Percentiles rank a stretch among this genome's conserved stretches.
Evolutionary conservation across 1,140 invertebrate species (phyloP).

Genomic region (Drosophila mojavensis): DNA sequence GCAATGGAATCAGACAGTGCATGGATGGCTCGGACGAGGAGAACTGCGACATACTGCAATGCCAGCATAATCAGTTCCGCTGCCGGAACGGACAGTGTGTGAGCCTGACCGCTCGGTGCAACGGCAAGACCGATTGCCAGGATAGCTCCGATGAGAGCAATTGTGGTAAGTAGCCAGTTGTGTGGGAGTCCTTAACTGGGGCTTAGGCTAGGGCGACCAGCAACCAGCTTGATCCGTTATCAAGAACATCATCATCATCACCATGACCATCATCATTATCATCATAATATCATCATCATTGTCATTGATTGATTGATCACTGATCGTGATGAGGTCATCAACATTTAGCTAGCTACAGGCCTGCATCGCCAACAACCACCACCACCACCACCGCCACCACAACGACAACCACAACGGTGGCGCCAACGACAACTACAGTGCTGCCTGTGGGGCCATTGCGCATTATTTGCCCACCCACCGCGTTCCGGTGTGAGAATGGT

Average conservation of each 20-base stretch:
- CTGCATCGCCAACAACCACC: not conserved
- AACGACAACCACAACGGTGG: conserved; percentile 3
- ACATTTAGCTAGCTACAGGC: conserved; percentile 20
- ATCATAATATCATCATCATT: conserved; percentile 22
- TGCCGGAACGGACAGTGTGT: conserved; percentile 86
- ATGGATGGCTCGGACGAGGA: conserved; percentile 91
- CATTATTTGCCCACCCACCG: conserved; percentile 69
- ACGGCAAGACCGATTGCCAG: conserved; percentile 88
- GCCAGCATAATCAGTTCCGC: conserved; percentile 84
- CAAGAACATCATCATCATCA: conserved; percentile 4
- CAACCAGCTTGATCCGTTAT: not conserved
- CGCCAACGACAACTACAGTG: conserved; percentile 9
- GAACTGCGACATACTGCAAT: conserved; percentile 83
- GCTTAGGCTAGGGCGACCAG: conserved; percentile 1
- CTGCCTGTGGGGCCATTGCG: conserved; percentile 30
- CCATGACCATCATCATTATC: conserved; percentile 12
- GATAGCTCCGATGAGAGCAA: conserved; percentile 90
- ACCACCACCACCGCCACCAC: conserved; percentile 4
- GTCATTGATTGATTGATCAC: conserved; percentile 9
- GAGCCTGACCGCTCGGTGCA: conserved; percentile 85
- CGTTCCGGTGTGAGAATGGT: conserved; percentile 88
- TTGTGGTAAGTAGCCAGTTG: conserved; percentile 85
- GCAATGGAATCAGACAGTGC: conserved; percentile 90
- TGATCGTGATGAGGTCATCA: conserved; percentile 52
- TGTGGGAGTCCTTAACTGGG: not conserved